Evolutionary conservation across 2,888 invertebrate genomes (phyloP), one percentile per base, ranked within the genome.

Genomic region (Pandemis heparana): DNA sequence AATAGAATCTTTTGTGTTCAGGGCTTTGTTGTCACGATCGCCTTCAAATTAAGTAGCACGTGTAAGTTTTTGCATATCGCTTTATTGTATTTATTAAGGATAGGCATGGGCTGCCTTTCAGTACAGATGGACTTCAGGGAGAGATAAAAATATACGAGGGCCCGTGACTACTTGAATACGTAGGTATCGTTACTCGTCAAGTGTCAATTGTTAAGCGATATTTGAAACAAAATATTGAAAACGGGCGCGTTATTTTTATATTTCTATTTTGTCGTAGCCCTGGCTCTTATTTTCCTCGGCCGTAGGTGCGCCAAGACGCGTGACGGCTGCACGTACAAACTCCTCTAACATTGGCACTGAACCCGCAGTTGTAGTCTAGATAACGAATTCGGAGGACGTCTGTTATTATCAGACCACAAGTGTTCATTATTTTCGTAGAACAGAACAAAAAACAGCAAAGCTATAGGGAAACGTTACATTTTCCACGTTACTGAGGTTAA

Each of bases 321-420:
- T 91, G 91, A 92, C 93, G 91, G 89, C 83, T 83, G 85, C 83
- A 83, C 86, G 86, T 86, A 86, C 87, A 85, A 88, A 87, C 88
- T 89, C 86, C 85, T 86, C 82, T 89, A 91, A 83, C 91, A 91
- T 92, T 93, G 92, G 93, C 93, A 92, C 92, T 92, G 90, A 92
- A 92, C 89, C 89, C 87, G 83, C 90, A 89, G 87, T 90, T 81
- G 88, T 89, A 89, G 89, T 91, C 89, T 89, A 89, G 93, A 92
- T 92, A 89, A 92, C 90, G 89, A 85, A 85, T 86, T 84, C 85
- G 88, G 80, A 87, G 84, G 85, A 87, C 85, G 82, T 81, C 79
- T 78, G 79, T 79, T 72, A 53, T 77, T 77, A 79, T 81, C 81
- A 81, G 75, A 78, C 75, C 64, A 51, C 70, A 63, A 74, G 76